phyloP scores from a whole-genome alignment of 1,140 invertebrate genomes.

The Pseudomyrmex flavicornis region DNA sequence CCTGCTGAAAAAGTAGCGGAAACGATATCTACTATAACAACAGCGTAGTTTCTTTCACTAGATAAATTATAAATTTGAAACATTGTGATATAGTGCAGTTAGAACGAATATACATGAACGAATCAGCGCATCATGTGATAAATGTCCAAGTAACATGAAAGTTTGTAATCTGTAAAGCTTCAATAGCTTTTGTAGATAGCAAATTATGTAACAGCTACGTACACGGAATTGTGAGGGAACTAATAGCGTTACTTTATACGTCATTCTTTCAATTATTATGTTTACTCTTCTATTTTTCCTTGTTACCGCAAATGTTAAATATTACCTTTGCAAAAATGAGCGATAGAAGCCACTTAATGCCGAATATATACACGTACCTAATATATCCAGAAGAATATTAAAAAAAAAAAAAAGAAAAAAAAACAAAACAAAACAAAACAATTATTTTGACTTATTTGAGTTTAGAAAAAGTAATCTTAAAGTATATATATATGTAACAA shows the following conservation, averaged over 20 bases:
- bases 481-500: neutral
- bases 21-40: constrained; percentile 62
- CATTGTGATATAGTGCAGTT: neutral
- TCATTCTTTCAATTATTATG: neutral
- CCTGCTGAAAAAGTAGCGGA: constrained; percentile 65
- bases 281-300: neutral
- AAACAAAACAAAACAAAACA: too few relatives aligned
- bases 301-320: neutral
- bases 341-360: constrained; percentile 1
- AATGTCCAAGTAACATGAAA: neutral
- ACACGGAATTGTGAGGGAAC: neutral
- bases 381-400: neutral
- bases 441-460: too few relatives aligned
- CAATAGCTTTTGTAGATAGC: neutral
- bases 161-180: constrained; percentile 26
- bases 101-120: neutral
- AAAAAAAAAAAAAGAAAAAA: neutral
- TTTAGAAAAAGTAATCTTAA: too few relatives aligned
- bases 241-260: neutral
- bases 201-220: constrained; percentile 20
- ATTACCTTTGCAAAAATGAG: neutral
- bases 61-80: constrained; percentile 24
- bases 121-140: neutral
- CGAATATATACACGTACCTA: neutral
- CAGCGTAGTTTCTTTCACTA: neutral